Percentiles rank a stretch among this genome's conserved stretches.
Conservation (phyloP, 2,113 vertebrate species). For the Kryptolebias marmoratus region DNA sequence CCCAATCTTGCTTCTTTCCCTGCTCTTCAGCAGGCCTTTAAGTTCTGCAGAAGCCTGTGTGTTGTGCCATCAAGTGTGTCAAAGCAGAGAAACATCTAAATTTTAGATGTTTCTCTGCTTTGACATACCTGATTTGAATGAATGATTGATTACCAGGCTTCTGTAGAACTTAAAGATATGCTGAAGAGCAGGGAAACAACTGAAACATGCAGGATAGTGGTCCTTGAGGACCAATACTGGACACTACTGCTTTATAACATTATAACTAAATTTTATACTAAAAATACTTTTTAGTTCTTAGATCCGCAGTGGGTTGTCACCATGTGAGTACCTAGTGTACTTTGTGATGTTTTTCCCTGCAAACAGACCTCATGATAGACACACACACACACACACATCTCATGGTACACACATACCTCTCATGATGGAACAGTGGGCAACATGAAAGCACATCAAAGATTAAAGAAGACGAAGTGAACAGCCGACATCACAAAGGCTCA, state of each 20-base stretch:
- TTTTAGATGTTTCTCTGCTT: too few relatives aligned
- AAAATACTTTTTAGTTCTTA: background rate
- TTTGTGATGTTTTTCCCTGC: conserved; percentile 16
- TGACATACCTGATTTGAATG: too few relatives aligned
- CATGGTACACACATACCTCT: conserved; percentile 22
- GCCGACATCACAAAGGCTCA: conserved; percentile 48
- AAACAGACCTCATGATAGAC: background rate
- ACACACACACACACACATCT: background rate
- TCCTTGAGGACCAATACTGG: too few relatives aligned
- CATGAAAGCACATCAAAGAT: conserved; percentile 70
- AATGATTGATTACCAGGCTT: too few relatives aligned
- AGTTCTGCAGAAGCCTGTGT: too few relatives aligned
- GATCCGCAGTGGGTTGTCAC: background rate
- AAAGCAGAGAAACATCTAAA: too few relatives aligned
- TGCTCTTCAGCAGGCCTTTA: too few relatives aligned
- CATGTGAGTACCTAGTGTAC: background rate
- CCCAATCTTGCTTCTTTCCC: too few relatives aligned
- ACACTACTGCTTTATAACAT: background rate
- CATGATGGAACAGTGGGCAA: conserved; percentile 44
- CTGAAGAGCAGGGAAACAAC: too few relatives aligned
- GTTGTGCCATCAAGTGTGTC: too few relatives aligned
- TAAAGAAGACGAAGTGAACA: conserved; percentile 49
- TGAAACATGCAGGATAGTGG: too few relatives aligned
- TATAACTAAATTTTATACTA: background rate
- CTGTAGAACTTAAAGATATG: too few relatives aligned